Evolutionary conservation across 2,797 vertebrate species (phyloP), one percentile per base, ranked within the genome.

Genomic region (Coreius guichenoti): DNA sequence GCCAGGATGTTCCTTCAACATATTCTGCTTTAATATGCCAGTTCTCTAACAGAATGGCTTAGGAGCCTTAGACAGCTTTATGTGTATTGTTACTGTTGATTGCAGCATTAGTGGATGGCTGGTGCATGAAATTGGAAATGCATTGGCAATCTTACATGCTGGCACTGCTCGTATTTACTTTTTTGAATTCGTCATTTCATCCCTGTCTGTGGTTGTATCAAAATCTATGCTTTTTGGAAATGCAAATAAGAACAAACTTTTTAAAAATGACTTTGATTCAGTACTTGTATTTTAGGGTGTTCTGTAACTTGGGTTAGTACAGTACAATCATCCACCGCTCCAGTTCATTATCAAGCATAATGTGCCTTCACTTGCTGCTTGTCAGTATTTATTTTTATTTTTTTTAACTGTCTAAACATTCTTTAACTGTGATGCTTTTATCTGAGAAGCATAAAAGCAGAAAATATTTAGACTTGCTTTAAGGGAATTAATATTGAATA

Each of bases 1-100:
- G 87, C 79, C 68, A 80, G 90, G 85, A 84, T 86, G 82, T 81
- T 83, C 78, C 75, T 76, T 77, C 83, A 61, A 67, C 33, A 31
- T 33, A 78, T 89, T 83, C 63, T 65, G 67, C 80, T 85, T 75
- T 79, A 31, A 80, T 87, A 36, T 45, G 80, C 75, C 82, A 61
- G 76, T 84, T 83, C 80, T 81, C 43, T 72, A 80, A 17, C 23
- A 23, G 86, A 89, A 82, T 45, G 3, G 39, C 56, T 47, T 72
- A 89, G 80, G 79, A 80, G 45, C 80, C 86, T 85, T 85, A 31
- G 79, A 54, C 33, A 78, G 75, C 8, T 63, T 82, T 85, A 89
- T 86, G 86, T 49, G 86, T 87, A 78, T 86, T 88, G 88, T 81
- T 49, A 79, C 69, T 87, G 61, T 87, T 90, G 86, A 89, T 84